Percentiles rank a stretch among this genome's conserved stretches.
phyloP scores from a whole-genome alignment of 2,113 vertebrate genomes.

The Sakesphorus luctuosus region DNA sequence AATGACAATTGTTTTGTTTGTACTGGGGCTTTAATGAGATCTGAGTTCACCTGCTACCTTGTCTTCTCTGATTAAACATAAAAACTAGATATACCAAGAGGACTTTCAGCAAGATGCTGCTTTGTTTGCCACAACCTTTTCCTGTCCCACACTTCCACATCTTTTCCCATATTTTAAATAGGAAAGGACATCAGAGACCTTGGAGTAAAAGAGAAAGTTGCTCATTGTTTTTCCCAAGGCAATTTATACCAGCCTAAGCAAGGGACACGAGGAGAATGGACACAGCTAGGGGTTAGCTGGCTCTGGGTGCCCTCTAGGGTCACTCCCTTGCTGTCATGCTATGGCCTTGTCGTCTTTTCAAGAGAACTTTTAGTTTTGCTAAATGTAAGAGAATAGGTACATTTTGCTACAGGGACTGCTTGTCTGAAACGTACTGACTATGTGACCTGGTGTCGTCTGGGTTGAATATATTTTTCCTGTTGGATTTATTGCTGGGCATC shows the following conservation, averaged over 20 bases:
- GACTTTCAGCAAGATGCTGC: not conserved
- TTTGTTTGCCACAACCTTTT: not conserved
- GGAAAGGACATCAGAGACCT: not conserved
- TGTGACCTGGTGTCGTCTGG: not conserved
- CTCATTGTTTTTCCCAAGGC: not conserved
- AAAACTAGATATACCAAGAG: not conserved
- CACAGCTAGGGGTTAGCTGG: not conserved
- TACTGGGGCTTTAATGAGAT: not conserved
- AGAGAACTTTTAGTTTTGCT: not conserved
- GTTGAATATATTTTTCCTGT: not conserved
- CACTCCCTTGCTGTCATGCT: not conserved
- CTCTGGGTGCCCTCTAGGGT: not conserved
- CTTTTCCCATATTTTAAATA: not conserved
- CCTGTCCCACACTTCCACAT: not conserved
- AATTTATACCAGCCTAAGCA: not conserved
- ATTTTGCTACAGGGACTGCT: not conserved
- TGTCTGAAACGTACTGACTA: not conserved
- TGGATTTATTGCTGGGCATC: not conserved
- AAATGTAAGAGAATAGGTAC: not conserved
- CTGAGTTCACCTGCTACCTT: not conserved
- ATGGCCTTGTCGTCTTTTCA: not conserved
- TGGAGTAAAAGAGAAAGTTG: not conserved
- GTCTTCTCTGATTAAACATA: constrained; percentile 6
- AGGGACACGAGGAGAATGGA: not conserved
- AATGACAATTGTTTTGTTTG: not conserved